Conservation (phyloP, 2,888 invertebrate species). For the Ectemnius lituratus region DNA sequence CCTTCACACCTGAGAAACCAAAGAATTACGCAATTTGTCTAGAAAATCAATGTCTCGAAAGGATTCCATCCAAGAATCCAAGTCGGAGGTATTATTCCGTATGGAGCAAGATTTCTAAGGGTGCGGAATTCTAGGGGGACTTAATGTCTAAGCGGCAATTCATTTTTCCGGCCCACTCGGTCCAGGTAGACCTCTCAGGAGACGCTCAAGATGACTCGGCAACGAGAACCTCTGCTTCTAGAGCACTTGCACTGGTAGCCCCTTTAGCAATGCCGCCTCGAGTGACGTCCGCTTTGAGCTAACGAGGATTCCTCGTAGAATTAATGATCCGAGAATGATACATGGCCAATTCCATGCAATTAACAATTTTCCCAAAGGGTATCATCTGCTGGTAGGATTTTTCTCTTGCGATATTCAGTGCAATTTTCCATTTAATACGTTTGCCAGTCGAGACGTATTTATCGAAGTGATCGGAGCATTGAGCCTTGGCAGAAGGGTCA, state of each 20-base stretch:
- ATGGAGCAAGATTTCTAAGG: no score
- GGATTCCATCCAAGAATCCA: no score
- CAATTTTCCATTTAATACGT: neutral
- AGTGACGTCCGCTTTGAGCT: neutral
- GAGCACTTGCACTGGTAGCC: neutral
- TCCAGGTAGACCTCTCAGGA: neutral
- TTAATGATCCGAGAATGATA: neutral
- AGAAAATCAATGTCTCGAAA: neutral
- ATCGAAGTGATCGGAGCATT: conserved; percentile 2
- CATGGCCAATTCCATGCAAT: neutral
- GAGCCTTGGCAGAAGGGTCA: conserved; percentile 7
- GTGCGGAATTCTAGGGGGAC: no score
- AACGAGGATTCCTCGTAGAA: conserved; percentile 7
- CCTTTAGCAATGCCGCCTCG: neutral
- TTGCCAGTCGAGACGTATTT: neutral
- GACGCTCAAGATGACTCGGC: neutral
- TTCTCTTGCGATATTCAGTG: neutral
- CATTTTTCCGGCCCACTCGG: neutral
- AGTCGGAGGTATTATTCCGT: no score
- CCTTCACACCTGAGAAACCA: neutral
- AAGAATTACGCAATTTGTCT: neutral
- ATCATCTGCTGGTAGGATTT: no score
- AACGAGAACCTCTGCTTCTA: neutral
- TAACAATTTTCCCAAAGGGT: neutral
- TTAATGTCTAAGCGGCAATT: no score